phyloP scores from a whole-genome alignment of 1,140 invertebrate species.

The Drosophila malerkotliana region DNA sequence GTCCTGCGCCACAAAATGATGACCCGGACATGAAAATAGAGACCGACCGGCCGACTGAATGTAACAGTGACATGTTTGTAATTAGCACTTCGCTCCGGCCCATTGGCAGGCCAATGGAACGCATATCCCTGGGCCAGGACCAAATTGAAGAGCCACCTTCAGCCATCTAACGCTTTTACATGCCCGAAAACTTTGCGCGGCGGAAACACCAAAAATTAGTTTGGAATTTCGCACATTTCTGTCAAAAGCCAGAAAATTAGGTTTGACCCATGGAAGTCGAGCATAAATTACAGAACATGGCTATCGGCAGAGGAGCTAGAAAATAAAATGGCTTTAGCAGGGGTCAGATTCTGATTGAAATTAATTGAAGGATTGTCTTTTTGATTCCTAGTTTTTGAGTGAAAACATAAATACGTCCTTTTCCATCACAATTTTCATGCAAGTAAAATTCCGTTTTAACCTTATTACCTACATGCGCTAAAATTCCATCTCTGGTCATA shows the following conservation, averaged over 20 bases:
- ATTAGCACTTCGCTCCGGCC: conserved; percentile 51
- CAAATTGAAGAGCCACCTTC: conserved; percentile 14
- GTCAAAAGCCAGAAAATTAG: conserved; percentile 32
- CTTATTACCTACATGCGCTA: conserved; percentile 22
- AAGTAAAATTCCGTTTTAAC: conserved; percentile 3
- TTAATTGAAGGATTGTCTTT: neutral
- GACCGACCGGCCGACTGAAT: conserved; percentile 3
- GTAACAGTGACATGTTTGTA: conserved; percentile 71
- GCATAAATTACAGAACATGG: conserved; percentile 17
- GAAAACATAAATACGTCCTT: neutral
- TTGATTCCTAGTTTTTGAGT: neutral
- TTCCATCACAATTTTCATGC: neutral
- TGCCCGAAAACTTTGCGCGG: conserved; percentile 6
- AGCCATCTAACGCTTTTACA: neutral
- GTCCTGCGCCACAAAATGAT: conserved; percentile 17
- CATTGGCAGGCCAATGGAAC: conserved; percentile 33
- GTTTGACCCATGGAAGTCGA: conserved; percentile 14
- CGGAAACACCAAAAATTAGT: conserved; percentile 59
- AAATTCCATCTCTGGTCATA: conserved; percentile 16
- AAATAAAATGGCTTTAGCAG: neutral
- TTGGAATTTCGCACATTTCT: conserved; percentile 42
- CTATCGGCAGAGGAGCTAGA: neutral
- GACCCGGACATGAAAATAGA: conserved; percentile 16
- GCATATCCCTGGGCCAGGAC: conserved; percentile 7
- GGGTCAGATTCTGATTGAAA: neutral